Percentiles rank a stretch among this genome's conserved stretches.
Evolutionary conservation across 35 echinoderm and acorn worm species (phyloP).

Genomic region (Patiria miniata): DNA sequence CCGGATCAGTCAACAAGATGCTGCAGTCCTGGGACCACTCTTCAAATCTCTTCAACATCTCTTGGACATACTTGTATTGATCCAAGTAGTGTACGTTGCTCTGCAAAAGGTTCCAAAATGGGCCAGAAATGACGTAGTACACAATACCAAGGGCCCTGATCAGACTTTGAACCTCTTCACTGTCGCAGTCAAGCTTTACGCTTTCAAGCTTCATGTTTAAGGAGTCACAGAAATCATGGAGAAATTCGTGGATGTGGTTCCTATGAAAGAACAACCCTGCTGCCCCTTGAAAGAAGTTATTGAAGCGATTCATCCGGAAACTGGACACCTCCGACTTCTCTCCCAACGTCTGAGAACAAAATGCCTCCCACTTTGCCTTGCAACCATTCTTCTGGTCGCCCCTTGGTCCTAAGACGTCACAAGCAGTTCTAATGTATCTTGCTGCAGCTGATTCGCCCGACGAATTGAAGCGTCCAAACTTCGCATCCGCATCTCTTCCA

Average conservation of each 20-base stretch:
- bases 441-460: slow-evolving; percentile 9
- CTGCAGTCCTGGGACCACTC: background rate
- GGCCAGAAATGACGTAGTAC: slow-evolving; percentile 22
- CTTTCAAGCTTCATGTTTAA: slow-evolving; percentile 34
- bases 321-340: slow-evolving; percentile 16
- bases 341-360: background rate
- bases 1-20: background rate
- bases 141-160: slow-evolving; percentile 21
- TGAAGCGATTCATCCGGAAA: slow-evolving; percentile 54
- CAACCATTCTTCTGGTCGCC: slow-evolving; percentile 57
- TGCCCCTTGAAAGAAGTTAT: slow-evolving; percentile 50
- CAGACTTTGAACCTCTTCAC: background rate
- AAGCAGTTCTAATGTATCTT: slow-evolving; percentile 35
- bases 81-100: slow-evolving; percentile 45
- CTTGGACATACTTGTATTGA: slow-evolving; percentile 46
- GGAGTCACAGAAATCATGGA: background rate
- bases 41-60: slow-evolving; percentile 22
- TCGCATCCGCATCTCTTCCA: slow-evolving; percentile 32
- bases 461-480: slow-evolving; percentile 29
- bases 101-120: slow-evolving; percentile 33
- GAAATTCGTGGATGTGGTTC: background rate
- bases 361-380: slow-evolving; percentile 16
- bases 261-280: slow-evolving; percentile 25
- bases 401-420: slow-evolving; percentile 51
- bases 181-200: slow-evolving; percentile 1